Percentiles rank a stretch among this genome's conserved stretches.
These are phyloP conservation scores for Diachasmimorpha longicaudata DNA, from an alignment of 1,140 invertebrate species.

Conservation along the genomic window DNA sequence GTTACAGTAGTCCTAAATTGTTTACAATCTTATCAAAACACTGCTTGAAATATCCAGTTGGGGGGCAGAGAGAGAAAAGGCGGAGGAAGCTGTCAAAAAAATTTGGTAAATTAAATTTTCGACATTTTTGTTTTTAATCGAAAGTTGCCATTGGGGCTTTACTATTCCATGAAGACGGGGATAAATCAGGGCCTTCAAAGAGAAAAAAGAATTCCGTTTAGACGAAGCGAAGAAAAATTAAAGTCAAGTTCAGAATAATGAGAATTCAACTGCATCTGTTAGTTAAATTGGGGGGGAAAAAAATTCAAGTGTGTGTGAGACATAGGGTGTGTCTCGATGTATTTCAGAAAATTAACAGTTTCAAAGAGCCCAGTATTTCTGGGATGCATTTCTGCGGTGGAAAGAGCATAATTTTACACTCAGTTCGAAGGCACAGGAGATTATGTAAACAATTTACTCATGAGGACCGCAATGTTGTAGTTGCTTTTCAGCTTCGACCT, in stretches of 20 bases:
- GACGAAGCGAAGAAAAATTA: no score
- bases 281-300: not conserved
- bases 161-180: no score
- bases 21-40: conserved; percentile 17
- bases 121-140: no score
- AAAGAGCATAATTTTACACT: conserved; percentile 26
- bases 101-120: no score
- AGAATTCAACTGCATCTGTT: no score
- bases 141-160: no score
- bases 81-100: not conserved
- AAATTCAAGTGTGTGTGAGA: no score
- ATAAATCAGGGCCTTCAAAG: no score
- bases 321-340: not conserved
- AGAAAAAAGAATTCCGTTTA: no score
- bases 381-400: conserved; percentile 13
- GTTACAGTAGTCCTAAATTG: conserved; percentile 13
- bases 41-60: not conserved
- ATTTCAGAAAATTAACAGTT: not conserved
- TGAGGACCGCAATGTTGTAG: conserved; percentile 27
- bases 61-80: not conserved
- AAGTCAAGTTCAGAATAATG: no score
- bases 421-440: not conserved
- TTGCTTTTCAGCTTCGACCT: conserved; percentile 1
- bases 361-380: not conserved
- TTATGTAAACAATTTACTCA: conserved; percentile 31